phyloP scores from a whole-genome alignment of 2,888 invertebrate species.

The Dasypolia templi region DNA sequence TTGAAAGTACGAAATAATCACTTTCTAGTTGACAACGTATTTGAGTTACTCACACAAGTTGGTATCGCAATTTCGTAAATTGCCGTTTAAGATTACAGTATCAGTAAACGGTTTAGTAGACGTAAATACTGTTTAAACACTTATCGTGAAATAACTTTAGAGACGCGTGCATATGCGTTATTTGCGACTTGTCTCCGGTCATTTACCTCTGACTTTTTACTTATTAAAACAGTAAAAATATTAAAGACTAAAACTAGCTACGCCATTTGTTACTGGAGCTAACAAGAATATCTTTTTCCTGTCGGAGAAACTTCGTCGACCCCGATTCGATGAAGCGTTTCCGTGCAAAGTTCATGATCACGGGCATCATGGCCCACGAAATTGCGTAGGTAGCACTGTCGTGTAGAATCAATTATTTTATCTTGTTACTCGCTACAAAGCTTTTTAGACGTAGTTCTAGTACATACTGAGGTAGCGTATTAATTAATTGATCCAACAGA shows the following conservation, averaged over 20 bases:
- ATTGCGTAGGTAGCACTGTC: conserved; percentile 18
- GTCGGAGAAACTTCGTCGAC: conserved; percentile 28
- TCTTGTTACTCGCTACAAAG: neutral
- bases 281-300: conserved; percentile 12
- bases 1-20: conserved; percentile 67
- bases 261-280: conserved; percentile 9
- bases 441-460: neutral
- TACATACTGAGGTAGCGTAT: neutral
- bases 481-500: neutral
- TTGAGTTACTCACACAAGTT: conserved; percentile 54
- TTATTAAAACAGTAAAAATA: conserved; percentile 19
- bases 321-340: conserved; percentile 39
- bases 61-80: conserved; percentile 54
- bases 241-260: neutral
- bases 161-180: conserved; percentile 12
- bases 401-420: conserved; percentile 2
- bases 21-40: conserved; percentile 65
- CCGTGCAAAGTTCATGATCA: conserved; percentile 48
- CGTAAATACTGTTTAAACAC: conserved; percentile 35
- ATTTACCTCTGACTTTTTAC: conserved; percentile 16
- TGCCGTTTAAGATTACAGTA: conserved; percentile 51
- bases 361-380: conserved; percentile 19
- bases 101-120: conserved; percentile 49
- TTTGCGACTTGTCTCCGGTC: conserved; percentile 22
- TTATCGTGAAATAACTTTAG: conserved; percentile 32